These are phyloP conservation scores for Tetramorium parvispinum DNA, from an alignment of 1,140 invertebrate species.

Conservation along the genomic window DNA sequence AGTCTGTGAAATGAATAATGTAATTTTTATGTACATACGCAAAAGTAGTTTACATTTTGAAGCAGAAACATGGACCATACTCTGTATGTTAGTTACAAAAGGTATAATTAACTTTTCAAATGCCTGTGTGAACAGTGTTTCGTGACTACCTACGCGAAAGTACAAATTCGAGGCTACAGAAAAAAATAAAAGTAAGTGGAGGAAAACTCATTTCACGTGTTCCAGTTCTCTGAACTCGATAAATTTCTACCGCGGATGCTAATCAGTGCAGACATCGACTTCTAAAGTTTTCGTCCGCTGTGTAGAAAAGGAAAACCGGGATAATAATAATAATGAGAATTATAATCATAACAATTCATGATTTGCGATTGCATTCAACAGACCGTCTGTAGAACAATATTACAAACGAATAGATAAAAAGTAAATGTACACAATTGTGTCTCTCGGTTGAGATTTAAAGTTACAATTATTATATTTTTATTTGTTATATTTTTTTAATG, in stretches of 20 bases:
- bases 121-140: constrained; percentile 46
- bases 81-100: constrained; percentile 51
- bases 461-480: constrained; percentile 44
- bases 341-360: constrained; percentile 58
- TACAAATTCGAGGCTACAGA: constrained; percentile 45
- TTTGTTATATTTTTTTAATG: constrained; percentile 19
- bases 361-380: neutral
- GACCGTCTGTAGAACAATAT: neutral
- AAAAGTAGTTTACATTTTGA: constrained; percentile 50
- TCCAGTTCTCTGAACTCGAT: constrained; percentile 62
- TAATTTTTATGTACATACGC: constrained; percentile 46
- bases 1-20: neutral
- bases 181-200: constrained; percentile 41
- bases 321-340: constrained; percentile 42
- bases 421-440: constrained; percentile 12
- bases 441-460: constrained; percentile 29
- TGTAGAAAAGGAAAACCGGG: neutral
- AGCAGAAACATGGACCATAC: constrained; percentile 7
- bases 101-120: constrained; percentile 62
- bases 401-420: neutral
- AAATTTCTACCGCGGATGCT: constrained; percentile 68
- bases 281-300: constrained; percentile 42
- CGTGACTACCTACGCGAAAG: constrained; percentile 38
- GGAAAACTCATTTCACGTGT: constrained; percentile 65
- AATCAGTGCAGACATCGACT: constrained; percentile 66